Conservation (phyloP, 2,888 invertebrate genomes). For the Camponotus fellah region DNA sequence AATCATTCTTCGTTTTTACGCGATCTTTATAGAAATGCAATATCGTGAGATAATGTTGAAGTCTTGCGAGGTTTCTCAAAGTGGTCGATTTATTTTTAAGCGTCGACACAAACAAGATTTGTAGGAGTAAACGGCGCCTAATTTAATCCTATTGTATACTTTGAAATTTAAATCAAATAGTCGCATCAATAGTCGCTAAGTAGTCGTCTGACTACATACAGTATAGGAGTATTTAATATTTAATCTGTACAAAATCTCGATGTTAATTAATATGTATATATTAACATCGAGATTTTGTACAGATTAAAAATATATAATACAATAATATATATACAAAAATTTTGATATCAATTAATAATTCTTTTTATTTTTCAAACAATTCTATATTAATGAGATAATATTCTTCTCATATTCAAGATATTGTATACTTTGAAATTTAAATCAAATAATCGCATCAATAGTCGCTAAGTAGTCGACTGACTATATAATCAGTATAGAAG, state of each 20-base stretch:
- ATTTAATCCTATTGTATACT: constrained; percentile 44
- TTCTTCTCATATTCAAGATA: neutral
- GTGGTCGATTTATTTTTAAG: constrained; percentile 43
- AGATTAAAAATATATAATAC: too few relatives aligned
- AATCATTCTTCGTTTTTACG: neutral
- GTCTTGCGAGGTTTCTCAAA: constrained; percentile 21
- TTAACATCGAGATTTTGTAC: too few relatives aligned
- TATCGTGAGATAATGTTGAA: neutral
- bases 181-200: neutral
- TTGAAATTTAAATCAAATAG: constrained; percentile 7
- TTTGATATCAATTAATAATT: neutral
- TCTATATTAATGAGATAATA: neutral
- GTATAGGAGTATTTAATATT: neutral
- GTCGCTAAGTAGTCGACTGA: too few relatives aligned
- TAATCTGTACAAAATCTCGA: neutral
- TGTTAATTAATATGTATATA: neutral
- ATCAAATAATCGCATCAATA: too few relatives aligned
- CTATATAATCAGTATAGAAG: too few relatives aligned
- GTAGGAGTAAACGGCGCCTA: neutral
- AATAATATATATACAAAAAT: too few relatives aligned
- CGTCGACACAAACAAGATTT: constrained; percentile 28
- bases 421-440: too few relatives aligned
- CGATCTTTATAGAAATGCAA: neutral
- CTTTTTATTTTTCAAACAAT: neutral
- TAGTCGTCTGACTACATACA: neutral